Conservation (phyloP, 2,113 vertebrate species). For the Sinosuthora webbiana region DNA sequence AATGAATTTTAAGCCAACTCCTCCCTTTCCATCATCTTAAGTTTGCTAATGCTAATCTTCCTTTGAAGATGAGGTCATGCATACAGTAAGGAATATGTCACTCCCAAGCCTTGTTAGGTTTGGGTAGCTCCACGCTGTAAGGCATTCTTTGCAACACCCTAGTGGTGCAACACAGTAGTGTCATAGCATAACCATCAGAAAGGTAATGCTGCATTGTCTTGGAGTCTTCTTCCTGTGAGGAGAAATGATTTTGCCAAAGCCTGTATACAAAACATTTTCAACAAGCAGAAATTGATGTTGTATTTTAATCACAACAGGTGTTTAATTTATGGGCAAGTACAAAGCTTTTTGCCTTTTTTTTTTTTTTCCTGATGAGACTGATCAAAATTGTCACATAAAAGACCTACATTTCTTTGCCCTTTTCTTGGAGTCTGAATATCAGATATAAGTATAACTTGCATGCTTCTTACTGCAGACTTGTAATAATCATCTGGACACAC, state of each 20-base stretch:
- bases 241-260: neutral
- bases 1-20: neutral
- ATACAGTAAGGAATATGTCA: fast-evolving
- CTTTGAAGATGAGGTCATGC: neutral
- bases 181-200: neutral
- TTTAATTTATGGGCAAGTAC: neutral
- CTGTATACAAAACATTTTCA: neutral
- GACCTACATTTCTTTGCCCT: neutral
- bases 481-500: neutral
- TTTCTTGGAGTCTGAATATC: neutral
- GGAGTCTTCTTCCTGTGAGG: neutral
- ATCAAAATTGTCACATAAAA: neutral
- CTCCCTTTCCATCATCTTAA: neutral
- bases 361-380: neutral
- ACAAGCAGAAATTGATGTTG: neutral
- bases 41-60: neutral
- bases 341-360: neutral
- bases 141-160: neutral
- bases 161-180: neutral
- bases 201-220: neutral
- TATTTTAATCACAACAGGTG: neutral
- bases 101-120: neutral
- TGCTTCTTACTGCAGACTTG: neutral
- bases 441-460: neutral
- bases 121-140: neutral